Base-by-base conservation (phyloP, 2,797 vertebrate species). In the Streptopelia turtur region DNA sequence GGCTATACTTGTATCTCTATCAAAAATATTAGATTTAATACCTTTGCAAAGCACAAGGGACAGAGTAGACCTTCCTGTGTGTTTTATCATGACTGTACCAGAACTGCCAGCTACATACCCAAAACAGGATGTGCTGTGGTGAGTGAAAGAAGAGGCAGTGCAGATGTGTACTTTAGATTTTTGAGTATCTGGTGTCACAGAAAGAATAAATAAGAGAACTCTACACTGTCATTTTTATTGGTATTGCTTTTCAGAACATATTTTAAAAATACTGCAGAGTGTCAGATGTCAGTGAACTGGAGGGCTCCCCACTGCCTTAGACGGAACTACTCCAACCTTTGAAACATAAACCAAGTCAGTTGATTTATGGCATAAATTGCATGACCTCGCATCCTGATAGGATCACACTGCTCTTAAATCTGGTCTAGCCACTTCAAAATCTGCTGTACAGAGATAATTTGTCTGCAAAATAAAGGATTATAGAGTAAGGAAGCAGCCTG, bases 311-410 rank as follows among this genome's bases (percentile, higher is more conserved):
- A 10, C 74, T 76, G 60, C 37, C 33, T 90, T 77, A 45, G n/a
- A 77, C 55, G 39, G 71, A 83, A 81, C n/a, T 56, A n/a, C 59
- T 94, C 27, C 5, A 41, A 55, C 83, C 72, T 89, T 84, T 3
- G 4, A 65, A 93, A 83, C 59, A 50, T 75, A 57, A 78, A 83
- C 11, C 14, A 66, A 83, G 41, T 66, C 56, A 37, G 45, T 50
- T 90, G 81, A 87, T 96, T 95, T 83, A 77, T 47, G 43, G 50
- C 49, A 61, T 83, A 78, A 92, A 94, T 93, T 89, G 53, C 43
- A 83, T 61, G 80, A 49, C 75, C 68, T 85, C 0, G 0, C 28
- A 56, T 50, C 89, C 13, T 76, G 31, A 77, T 66, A 65, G 70
- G 70, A 84, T 93, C 41, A 56, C 25, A 12, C 9, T 53, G 43